A percentile compares a stretch with the other conserved stretches of the same genome.
Evolutionary conservation across 2,888 invertebrate species (phyloP).

Genomic region (Priapulus caudatus): DNA sequence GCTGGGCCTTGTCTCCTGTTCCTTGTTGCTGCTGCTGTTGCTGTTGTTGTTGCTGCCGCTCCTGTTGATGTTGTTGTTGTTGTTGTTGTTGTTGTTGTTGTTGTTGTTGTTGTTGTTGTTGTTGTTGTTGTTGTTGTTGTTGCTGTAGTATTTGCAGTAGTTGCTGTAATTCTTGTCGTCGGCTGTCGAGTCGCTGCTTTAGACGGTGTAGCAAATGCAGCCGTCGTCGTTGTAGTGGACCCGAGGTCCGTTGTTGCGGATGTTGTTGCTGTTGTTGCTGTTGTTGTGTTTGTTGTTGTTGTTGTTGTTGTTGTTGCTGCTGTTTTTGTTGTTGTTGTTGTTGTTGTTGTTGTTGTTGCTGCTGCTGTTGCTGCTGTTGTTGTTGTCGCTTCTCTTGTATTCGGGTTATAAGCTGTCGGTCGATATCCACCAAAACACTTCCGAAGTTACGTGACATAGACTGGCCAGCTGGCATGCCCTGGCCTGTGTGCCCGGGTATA

Average conservation of each 20-base stretch:
- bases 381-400: too few species aligned
- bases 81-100: constrained; percentile 3
- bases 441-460: too few species aligned
- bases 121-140: constrained; percentile 3
- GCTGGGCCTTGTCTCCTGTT: too few species aligned
- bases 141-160: not conserved
- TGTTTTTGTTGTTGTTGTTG: too few species aligned
- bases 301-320: too few species aligned
- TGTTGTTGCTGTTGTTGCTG: constrained; percentile 3
- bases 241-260: not conserved
- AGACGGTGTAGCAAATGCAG: not conserved
- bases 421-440: too few species aligned
- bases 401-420: too few species aligned
- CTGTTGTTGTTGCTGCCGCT: constrained; percentile 3
- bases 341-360: constrained; percentile 3
- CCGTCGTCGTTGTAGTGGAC: not conserved
- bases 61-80: not conserved
- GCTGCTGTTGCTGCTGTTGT: too few species aligned
- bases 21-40: constrained; percentile 1
- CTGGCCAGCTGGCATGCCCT: too few species aligned
- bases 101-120: constrained; percentile 3
- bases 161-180: not conserved
- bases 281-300: too few species aligned
- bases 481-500: too few species aligned
- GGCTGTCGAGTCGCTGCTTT: not conserved